Base-by-base conservation (phyloP, 2,113 vertebrate species). In the Phylloscopus trochiloides region DNA sequence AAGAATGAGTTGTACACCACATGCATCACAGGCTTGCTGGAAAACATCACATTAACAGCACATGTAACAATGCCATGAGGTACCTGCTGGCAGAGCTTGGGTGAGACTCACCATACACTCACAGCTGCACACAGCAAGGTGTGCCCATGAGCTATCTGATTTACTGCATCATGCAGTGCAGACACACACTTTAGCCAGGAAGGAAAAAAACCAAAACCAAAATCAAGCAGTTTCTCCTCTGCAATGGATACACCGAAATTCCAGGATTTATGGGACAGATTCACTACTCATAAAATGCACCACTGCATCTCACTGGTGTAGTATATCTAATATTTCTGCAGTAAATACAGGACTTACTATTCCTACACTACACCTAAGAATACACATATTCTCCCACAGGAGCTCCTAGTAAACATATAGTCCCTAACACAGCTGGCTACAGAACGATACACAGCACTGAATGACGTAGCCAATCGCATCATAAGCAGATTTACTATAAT, bases 401-500 rank as follows among this genome's bases (percentile, higher is more conserved):
- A 91, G 54, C 47, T 73, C 32, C 66, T 52, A 79, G 75, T 42
- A 79, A 93, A 79, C 17, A 68, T 10, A 21, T 2, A 76, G 17
- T 38, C 54, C 74, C 45, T 48, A 61, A 52, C 14, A 77, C 84
- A 32, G 34, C 25, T 67, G 65, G 45, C 75, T 91, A 55, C 43
- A 65, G 71, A 51, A 76, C 21, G 38, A 62, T 13, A 83, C 24
- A 66, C 0, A 4, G 71, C 86, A 80, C 42, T 34, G 86, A 86
- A 82, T 58, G 78, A 93, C 1, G 3, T 54, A 83, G 58, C 67
- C 59, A 58, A 81, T 58, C 78, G 73, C 62, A 93, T 88, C 75
- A 86, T 72, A 92, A 93, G 81, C 70, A 96, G 86, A 94, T 93
- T 92, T 92, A 88, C 79, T 77, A 4, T 68, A 50, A 95, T 94